These are phyloP conservation scores for Hydrolagus colliei DNA, from an alignment of 2,797 vertebrate species.

Conservation along the genomic window DNA sequence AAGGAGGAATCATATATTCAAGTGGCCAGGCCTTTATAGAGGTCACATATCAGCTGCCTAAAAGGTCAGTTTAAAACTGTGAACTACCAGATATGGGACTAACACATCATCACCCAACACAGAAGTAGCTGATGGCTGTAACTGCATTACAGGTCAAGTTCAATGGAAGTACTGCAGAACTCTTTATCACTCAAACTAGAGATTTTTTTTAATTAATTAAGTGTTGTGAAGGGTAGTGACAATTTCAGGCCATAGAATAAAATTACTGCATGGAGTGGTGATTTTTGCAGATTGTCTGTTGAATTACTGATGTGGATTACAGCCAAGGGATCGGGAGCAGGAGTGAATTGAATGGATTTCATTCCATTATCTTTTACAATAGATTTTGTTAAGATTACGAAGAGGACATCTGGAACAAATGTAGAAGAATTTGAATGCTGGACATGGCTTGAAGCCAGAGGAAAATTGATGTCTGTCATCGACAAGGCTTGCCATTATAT, in stretches of 20 bases:
- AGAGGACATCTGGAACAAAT: conserved; percentile 25
- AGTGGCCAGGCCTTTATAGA: conserved; percentile 23
- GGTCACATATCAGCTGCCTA: conserved; percentile 23
- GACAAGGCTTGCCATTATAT: neutral
- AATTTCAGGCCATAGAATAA: conserved; percentile 53
- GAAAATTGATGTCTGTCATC: conserved; percentile 4
- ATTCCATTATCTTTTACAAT: conserved; percentile 29
- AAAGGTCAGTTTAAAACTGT: conserved; percentile 32
- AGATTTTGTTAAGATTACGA: conserved; percentile 30
- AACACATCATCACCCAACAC: conserved; percentile 12
- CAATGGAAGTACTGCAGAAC: conserved; percentile 50
- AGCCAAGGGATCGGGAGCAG: conserved; percentile 35
- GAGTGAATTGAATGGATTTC: conserved; percentile 39
- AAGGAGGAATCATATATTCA: conserved; percentile 25
- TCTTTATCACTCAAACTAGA: conserved; percentile 54
- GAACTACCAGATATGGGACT: neutral
- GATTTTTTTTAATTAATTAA: conserved; percentile 59
- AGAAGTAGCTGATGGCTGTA: conserved; percentile 52
- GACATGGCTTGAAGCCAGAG: neutral
- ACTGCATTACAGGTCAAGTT: conserved; percentile 57
- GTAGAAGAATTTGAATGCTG: conserved; percentile 26
- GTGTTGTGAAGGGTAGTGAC: conserved; percentile 55
- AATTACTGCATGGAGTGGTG: conserved; percentile 50
- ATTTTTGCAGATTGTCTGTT: conserved; percentile 44
- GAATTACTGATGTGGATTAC: conserved; percentile 45